Conservation (phyloP, 2,888 invertebrate species). For the Cheilosia urbana region DNA sequence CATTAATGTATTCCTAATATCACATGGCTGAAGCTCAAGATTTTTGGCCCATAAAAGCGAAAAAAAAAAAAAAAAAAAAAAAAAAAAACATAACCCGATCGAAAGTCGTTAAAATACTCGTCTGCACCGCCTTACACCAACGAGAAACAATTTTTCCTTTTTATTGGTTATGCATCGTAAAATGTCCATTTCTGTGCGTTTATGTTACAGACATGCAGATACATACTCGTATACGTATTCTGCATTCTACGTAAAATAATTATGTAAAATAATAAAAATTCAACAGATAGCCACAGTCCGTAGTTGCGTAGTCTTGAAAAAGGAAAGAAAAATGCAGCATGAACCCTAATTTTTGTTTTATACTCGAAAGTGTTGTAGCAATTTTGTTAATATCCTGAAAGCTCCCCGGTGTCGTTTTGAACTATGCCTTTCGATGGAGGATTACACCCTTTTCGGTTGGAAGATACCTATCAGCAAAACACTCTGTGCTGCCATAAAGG, state of each 20-base stretch:
- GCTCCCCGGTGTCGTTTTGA: conserved; percentile 63
- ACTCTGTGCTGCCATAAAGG: background rate
- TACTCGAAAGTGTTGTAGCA: conserved; percentile 57
- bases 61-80: conserved; percentile 4
- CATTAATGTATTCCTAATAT: conserved; percentile 71
- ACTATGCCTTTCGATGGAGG: conserved; percentile 61
- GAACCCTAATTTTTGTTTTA: background rate
- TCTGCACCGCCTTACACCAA: background rate
- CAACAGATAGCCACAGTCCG: background rate
- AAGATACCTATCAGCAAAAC: conserved; percentile 53
- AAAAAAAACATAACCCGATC: conserved; percentile 22
- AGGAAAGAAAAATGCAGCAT: background rate
- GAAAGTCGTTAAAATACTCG: conserved; percentile 46
- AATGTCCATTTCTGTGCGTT: conserved; percentile 39
- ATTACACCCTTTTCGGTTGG: conserved; percentile 47
- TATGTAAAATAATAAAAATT: conserved; percentile 17
- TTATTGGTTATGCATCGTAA: conserved; percentile 66
- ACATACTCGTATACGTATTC: background rate
- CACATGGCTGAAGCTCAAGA: conserved; percentile 62
- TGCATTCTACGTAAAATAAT: conserved; percentile 12
- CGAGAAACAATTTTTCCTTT: conserved; percentile 48
- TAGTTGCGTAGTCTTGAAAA: background rate
- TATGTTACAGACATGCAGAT: conserved; percentile 29
- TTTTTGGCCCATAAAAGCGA: conserved; percentile 43
- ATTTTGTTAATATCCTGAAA: conserved; percentile 68